Conservation (phyloP, 2,888 invertebrate species). For the Calliopum simillimum region DNA sequence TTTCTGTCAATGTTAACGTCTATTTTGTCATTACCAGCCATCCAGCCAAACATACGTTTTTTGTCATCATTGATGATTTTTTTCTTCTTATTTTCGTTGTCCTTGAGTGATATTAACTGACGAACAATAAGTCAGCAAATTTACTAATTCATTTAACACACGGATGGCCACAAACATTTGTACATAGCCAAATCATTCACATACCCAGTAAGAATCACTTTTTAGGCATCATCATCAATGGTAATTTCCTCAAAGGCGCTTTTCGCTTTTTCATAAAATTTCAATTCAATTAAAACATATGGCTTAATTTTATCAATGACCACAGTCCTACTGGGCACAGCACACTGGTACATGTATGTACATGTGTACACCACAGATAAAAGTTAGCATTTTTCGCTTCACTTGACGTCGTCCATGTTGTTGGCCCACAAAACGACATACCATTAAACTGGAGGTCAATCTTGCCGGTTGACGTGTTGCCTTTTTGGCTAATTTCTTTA, state of each 20-base stretch:
- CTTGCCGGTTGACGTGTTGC: constrained; percentile 18
- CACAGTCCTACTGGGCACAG: too few relatives aligned
- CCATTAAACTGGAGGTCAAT: constrained; percentile 2
- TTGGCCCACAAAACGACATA: too few relatives aligned
- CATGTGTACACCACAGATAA: constrained; percentile 21
- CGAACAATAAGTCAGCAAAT: constrained; percentile 26
- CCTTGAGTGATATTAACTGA: constrained; percentile 20
- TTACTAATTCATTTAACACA: constrained; percentile 24
- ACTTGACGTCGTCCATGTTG: constrained; percentile 48
- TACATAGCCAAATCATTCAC: neutral
- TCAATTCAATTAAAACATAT: too few relatives aligned
- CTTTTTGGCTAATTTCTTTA: constrained; percentile 24
- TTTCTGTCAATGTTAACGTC: constrained; percentile 1
- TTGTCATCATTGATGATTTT: too few relatives aligned
- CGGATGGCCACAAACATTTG: constrained; percentile 1
- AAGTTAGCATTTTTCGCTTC: constrained; percentile 40
- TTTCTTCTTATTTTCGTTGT: neutral
- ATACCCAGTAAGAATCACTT: neutral
- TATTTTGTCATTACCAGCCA: neutral
- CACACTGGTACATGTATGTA: constrained; percentile 12
- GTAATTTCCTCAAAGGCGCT: too few relatives aligned
- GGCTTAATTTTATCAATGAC: too few relatives aligned
- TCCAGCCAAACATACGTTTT: neutral
- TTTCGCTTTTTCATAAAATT: too few relatives aligned
- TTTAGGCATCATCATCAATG: too few relatives aligned